These are phyloP conservation scores for Parauchenoglanis ngamensis DNA, from an alignment of 2,797 vertebrate species.

Conservation along the genomic window DNA sequence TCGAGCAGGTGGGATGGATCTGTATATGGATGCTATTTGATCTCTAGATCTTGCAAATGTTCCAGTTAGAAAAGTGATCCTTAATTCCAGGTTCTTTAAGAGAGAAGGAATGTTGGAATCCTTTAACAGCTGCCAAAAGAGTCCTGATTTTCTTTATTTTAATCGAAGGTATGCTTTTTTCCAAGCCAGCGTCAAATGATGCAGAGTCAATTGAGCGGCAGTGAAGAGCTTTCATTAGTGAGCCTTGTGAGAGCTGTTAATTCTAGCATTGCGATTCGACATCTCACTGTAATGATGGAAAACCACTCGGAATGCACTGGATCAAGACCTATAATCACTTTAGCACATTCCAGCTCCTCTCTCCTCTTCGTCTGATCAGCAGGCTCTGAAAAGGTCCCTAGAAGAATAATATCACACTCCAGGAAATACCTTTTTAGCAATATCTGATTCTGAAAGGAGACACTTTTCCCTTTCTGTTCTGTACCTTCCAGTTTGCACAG, in stretches of 20 bases:
- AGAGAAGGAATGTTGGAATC: slow-evolving; percentile 9
- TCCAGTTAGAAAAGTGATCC: neutral
- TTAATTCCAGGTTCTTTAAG: slow-evolving; percentile 24
- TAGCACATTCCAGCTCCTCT: slow-evolving; percentile 38
- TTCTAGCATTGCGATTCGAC: slow-evolving; percentile 39
- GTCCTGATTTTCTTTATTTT: neutral
- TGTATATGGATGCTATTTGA: slow-evolving; percentile 1
- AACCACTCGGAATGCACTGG: slow-evolving; percentile 28
- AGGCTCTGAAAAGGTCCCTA: slow-evolving; percentile 29
- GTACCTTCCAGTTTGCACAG: slow-evolving; percentile 23
- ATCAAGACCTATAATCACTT: slow-evolving; percentile 50
- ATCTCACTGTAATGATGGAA: slow-evolving; percentile 44
- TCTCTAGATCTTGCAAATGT: slow-evolving; percentile 29
- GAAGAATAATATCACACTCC: slow-evolving; percentile 20
- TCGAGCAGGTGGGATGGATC: slow-evolving; percentile 5
- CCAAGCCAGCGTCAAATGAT: slow-evolving; percentile 17
- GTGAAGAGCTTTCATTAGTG: slow-evolving; percentile 41
- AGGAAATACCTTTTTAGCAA: slow-evolving; percentile 39
- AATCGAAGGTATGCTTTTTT: neutral
- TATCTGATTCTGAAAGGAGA: slow-evolving; percentile 32
- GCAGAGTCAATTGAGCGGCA: slow-evolving; percentile 24
- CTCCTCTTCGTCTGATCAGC: slow-evolving; percentile 15
- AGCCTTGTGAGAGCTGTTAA: slow-evolving; percentile 40
- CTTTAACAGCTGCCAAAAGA: slow-evolving; percentile 19
- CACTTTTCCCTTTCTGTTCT: slow-evolving; percentile 10